Base-by-base conservation (phyloP, 2,797 vertebrate species). In the Peromyscus eremicus region DNA sequence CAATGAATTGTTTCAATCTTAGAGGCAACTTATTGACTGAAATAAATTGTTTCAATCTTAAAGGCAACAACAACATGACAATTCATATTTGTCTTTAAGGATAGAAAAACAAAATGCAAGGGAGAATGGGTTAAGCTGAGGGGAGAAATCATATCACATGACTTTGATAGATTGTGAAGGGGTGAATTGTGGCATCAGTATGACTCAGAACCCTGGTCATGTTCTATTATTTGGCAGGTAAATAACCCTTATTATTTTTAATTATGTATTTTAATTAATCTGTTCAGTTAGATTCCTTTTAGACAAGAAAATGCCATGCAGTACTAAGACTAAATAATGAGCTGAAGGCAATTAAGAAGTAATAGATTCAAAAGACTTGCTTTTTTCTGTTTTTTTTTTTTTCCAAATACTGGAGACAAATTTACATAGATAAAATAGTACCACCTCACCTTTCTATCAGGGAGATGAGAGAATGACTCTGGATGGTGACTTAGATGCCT, bases 241-340 rank as follows among this genome's bases (percentile, higher is more conserved):
- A 66, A 66, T 66, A 66, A 5, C 62, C 21, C 6, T 94, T 70
- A 29, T 84, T 71, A 37, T 90, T 90, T 43, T 82, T 55, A 95
- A 80, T 27, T 17, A 84, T 55, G 7, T 0, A n/a, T 55, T 68
- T 95, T 93, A 83, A 79, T 68, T 86, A 0, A 60, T 68, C 4
- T 84, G 10, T 25, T 19, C 29, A 88, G 85, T 89, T 80, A 90
- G 32, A 92, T 81, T 60, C 43, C 6, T 71, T 55, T 19, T 13
- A 71, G 13, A 71, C 9, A 34, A 62, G 17, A 89, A 49, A 71
- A 70, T 79, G 0, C 7, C 52, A 13, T 12, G 25, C 25, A 9
- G 5, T 32, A 79, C 23, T 79, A 25, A 3, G 13, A 75, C 77
- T 62, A 23, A 60, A 40, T 62, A 8, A 40, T 86, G 32, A 27